A percentile compares a stretch with the other conserved stretches of the same genome.
These are phyloP conservation scores for Galaxea fascicularis DNA, from an alignment of 92 coral and sea anemone genomes.

Conservation along the genomic window DNA sequence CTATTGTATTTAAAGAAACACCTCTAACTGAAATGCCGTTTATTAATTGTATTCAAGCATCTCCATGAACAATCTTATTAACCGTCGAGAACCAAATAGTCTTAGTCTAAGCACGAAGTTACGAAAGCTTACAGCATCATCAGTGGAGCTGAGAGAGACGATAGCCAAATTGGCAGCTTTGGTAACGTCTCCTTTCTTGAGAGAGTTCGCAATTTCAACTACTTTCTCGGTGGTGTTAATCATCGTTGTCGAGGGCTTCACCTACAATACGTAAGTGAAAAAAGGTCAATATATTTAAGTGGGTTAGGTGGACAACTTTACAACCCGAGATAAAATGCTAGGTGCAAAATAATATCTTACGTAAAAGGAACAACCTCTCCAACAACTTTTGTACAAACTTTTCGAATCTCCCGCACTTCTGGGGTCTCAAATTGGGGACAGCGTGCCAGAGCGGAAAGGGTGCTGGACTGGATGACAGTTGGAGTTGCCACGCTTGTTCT, in stretches of 20 bases:
- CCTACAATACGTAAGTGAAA: neutral
- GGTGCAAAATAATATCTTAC: no score
- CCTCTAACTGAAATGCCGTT: no score
- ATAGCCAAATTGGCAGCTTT: neutral
- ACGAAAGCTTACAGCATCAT: neutral
- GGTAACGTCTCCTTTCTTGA: neutral
- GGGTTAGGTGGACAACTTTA: no score
- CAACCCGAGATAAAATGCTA: no score
- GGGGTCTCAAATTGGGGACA: no score
- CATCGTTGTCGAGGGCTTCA: neutral
- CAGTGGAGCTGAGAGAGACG: neutral
- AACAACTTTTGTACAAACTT: no score
- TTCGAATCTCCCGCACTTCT: no score
- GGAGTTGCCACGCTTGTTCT: no score
- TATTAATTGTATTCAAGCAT: neutral
- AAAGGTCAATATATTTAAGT: neutral
- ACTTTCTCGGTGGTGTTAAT: neutral
- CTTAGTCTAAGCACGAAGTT: neutral
- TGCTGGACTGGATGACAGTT: no score
- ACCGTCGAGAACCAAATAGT: neutral
- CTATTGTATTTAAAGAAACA: no score
- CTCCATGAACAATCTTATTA: neutral
- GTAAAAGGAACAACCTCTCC: no score
- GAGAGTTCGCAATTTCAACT: neutral
- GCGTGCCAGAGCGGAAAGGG: no score